Evolutionary conservation across 1,140 invertebrate genomes (phyloP), one percentile per base, ranked within the genome.

Genomic region (Phocides pigmalion): DNA sequence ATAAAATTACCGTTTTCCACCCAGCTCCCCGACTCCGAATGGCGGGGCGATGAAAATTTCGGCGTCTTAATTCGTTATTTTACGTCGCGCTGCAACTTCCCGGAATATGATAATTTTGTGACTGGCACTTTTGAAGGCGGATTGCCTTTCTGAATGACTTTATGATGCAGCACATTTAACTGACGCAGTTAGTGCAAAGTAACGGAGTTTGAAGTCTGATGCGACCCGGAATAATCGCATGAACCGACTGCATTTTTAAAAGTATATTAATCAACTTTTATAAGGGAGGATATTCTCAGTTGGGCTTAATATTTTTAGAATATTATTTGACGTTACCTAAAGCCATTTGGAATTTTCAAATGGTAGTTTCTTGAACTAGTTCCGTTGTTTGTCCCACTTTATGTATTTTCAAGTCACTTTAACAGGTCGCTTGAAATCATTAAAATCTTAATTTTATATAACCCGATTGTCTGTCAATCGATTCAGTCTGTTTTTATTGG

Each of bases 61-160:
- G n/a, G n/a, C n/a, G 25, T 51, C 39, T 58, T 58, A 14, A 44
- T 28, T 44, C 25, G 41, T 59, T 32, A 59, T 28, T 59, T 32
- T 16, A 46, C 41, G 41, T 59, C 41, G 54, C 54, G 28, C 16
- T 59, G 54, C 54, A 59, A 46, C 54, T 59, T 59, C 16, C 22
- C 25, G 54, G 54, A 44, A 59, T 59, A 59, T 59, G 54, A 59
- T 59, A 59, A 59, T 59, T 59, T 11, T 35, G 54, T 59, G 54
- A 59, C 54, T 46, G 54, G 54, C 54, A 59, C 20, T 59, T 59
- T 59, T 59, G 41, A 46, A 59, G 41, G 41, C 41, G 41, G 41
- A 59, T 59, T 59, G 41, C 41, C 41, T 59, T 59, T 46, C 39
- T 19, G 54, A 59, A 59, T 59, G 54, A 46, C 35, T 58, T 58